Evolutionary conservation across 2,113 vertebrate genomes (phyloP).

Genomic region (Eudyptes chrysolophus): DNA sequence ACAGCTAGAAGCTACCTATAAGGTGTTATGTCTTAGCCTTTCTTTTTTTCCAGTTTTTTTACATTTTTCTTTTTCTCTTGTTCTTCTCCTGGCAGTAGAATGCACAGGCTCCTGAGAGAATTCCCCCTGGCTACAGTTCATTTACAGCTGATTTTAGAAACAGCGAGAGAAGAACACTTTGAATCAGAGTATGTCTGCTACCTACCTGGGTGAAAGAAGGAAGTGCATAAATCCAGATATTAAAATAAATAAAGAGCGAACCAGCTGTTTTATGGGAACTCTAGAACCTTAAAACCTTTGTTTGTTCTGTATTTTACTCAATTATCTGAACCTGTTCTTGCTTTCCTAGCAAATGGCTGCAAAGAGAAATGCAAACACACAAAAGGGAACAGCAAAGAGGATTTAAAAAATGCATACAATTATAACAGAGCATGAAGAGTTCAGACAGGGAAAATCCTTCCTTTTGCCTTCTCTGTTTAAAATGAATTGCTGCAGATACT

Average conservation of each 20-base stretch:
- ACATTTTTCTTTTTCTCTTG: background rate
- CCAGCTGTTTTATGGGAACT: background rate
- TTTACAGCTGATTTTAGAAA: slow-evolving; percentile 40
- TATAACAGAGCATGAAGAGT: background rate
- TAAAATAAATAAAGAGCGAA: slow-evolving; percentile 20
- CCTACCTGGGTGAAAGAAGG: background rate
- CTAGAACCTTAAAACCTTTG: slow-evolving; percentile 41
- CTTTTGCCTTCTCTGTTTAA: background rate
- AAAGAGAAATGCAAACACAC: slow-evolving; percentile 37
- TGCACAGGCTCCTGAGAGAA: background rate
- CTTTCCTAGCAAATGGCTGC: background rate
- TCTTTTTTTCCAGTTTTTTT: background rate
- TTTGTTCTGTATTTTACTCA: slow-evolving; percentile 15
- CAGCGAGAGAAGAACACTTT: background rate
- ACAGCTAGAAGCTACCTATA: background rate
- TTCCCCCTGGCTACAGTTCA: background rate
- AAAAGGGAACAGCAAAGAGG: slow-evolving; percentile 24
- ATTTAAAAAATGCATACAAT: background rate
- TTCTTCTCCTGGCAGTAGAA: background rate
- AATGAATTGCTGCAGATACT: background rate
- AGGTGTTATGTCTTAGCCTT: background rate
- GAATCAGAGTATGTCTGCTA: background rate
- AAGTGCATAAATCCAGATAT: slow-evolving; percentile 16
- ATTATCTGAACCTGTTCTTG: background rate
- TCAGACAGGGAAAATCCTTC: slow-evolving; percentile 4